phyloP scores from a whole-genome alignment of 2,113 vertebrate species.

The Grammomys surdaster region DNA sequence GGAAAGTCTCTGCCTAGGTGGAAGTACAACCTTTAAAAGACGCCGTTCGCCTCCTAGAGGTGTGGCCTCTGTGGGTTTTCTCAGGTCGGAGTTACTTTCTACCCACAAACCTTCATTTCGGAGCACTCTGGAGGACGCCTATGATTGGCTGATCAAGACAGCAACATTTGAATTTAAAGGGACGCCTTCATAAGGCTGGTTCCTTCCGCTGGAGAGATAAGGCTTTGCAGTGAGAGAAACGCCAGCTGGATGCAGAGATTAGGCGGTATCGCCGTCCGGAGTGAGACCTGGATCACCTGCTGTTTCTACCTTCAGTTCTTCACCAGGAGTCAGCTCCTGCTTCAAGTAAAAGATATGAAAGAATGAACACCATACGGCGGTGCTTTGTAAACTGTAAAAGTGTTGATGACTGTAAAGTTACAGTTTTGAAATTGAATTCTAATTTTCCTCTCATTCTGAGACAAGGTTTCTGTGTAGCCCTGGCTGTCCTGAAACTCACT shows the following conservation, averaged over 20 bases:
- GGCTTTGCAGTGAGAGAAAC: background rate
- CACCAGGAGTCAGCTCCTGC: background rate
- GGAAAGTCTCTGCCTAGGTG: background rate
- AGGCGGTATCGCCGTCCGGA: background rate
- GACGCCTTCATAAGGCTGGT: background rate
- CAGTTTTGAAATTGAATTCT: background rate
- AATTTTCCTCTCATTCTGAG: background rate
- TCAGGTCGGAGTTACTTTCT: conserved; percentile 59
- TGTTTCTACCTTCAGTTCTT: background rate
- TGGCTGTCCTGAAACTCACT: background rate
- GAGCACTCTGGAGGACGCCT: background rate
- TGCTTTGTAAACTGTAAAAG: conserved; percentile 55
- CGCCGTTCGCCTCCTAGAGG: conserved; percentile 58
- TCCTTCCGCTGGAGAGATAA: conserved; percentile 11
- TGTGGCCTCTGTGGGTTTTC: conserved; percentile 44
- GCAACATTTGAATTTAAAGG: conserved; percentile 58
- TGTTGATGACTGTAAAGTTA: conserved; percentile 4
- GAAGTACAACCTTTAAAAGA: conserved; percentile 18
- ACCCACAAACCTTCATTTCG: conserved; percentile 59
- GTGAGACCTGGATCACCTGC: background rate
- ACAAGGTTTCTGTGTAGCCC: background rate
- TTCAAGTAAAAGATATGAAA: background rate
- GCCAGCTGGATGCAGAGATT: conserved; percentile 57
- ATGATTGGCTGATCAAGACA: conserved; percentile 62
- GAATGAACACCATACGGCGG: background rate